These are phyloP conservation scores for Matsumyia berberina DNA, from an alignment of 2,888 invertebrate species.

Conservation along the genomic window DNA sequence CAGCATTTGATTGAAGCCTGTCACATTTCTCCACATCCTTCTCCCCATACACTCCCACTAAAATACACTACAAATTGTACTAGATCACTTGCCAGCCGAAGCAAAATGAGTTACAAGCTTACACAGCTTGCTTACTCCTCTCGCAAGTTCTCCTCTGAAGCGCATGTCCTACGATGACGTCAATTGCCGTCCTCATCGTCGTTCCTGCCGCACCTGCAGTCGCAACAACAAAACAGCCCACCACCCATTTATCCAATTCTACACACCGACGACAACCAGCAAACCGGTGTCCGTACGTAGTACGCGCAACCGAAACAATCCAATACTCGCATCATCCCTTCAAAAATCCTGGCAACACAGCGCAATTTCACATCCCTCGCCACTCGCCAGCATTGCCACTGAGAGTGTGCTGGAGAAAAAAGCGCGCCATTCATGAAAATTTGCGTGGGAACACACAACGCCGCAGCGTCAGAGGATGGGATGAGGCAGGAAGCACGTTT, in stretches of 20 bases:
- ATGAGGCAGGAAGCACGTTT: slow-evolving; percentile 46
- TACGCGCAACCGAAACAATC: slow-evolving; percentile 56
- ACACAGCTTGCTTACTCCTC: slow-evolving; percentile 38
- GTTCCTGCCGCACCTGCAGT: slow-evolving; percentile 72
- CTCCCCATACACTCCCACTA: neutral
- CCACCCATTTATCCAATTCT: slow-evolving; percentile 10
- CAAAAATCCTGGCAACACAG: slow-evolving; percentile 30
- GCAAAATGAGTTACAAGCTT: slow-evolving; percentile 9
- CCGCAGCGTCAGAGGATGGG: slow-evolving; percentile 41
- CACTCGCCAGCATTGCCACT: neutral
- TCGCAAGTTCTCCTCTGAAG: slow-evolving; percentile 42
- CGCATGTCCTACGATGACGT: slow-evolving; percentile 75
- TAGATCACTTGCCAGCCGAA: slow-evolving; percentile 21
- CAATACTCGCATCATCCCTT: slow-evolving; percentile 45
- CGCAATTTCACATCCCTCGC: slow-evolving; percentile 41
- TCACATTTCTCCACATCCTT: neutral
- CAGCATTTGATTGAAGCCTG: slow-evolving; percentile 2
- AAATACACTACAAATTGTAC: slow-evolving; percentile 38
- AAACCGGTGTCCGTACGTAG: slow-evolving; percentile 64
- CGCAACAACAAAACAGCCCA: slow-evolving; percentile 77
- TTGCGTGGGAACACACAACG: slow-evolving; percentile 74
- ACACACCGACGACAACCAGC: slow-evolving; percentile 55
- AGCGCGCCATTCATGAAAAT: slow-evolving; percentile 77
- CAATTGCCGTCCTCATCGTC: slow-evolving; percentile 77
- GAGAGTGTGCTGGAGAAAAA: slow-evolving; percentile 54